These are phyloP conservation scores for Anguilla anguilla DNA, from an alignment of 2,797 vertebrate species.

Conservation along the genomic window DNA sequence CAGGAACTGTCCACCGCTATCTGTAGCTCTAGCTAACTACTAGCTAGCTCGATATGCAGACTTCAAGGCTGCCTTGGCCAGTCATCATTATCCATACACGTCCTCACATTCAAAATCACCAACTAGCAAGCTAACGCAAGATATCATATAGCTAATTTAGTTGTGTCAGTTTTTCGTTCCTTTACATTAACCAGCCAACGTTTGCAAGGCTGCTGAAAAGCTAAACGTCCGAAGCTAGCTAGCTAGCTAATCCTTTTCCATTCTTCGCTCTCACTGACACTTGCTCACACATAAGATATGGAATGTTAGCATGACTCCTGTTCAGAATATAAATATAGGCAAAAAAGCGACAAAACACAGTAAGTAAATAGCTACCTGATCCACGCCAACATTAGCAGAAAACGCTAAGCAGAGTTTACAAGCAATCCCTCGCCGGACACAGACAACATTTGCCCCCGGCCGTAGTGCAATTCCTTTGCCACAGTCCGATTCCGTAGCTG, in stretches of 20 bases:
- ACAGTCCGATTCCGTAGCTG: neutral
- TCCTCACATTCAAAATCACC: neutral
- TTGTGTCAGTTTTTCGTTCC: neutral
- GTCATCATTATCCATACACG: neutral
- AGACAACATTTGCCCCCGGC: neutral
- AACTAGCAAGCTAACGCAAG: neutral
- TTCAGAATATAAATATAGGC: neutral
- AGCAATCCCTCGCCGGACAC: neutral
- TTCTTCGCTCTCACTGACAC: neutral
- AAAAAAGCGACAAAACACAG: neutral
- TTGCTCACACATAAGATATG: neutral
- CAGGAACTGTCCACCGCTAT: neutral
- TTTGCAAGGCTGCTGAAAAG: neutral
- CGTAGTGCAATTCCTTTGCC: slow-evolving; percentile 20
- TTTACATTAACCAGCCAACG: neutral
- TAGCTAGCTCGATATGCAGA: neutral
- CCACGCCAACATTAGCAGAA: neutral
- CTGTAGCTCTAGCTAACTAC: neutral
- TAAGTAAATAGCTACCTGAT: neutral
- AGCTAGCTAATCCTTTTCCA: slow-evolving; percentile 20
- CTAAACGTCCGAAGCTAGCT: neutral
- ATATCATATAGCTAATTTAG: neutral
- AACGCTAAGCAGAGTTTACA: neutral
- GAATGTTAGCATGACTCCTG: neutral
- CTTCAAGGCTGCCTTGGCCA: neutral